Base-by-base conservation (phyloP, 2,797 vertebrate genomes). In the Sphenopsis melanotis region DNA sequence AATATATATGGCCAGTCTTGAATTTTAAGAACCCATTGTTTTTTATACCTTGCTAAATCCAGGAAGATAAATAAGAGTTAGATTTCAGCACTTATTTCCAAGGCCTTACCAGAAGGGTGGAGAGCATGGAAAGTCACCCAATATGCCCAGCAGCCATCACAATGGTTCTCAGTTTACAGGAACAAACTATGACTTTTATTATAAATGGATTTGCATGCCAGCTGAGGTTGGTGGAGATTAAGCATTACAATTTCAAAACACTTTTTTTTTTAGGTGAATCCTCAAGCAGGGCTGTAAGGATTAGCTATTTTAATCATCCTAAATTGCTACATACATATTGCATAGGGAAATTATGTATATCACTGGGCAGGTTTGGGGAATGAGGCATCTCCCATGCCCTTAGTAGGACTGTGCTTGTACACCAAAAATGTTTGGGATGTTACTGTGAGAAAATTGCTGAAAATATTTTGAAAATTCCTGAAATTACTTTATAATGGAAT, bases 161-260 rank as follows among this genome's bases (percentile, higher is more conserved):
- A 2, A 37, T 6, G 24, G 22, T 65, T 80, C 64, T 66, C 60
- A 88, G 36, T 85, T 91, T 63, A 55, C 18, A 76, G 53, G n/a
- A 80, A 80, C 24, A 77, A 83, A 69, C 44, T 57, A 23, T 19
- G 8, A 47, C 86, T 93, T 89, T 41, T 79, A 53, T 72, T 69
- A 74, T 50, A 88, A 93, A 65, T 39, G 69, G 80, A 80, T 86
- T 74, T 90, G 42, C 49, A 72, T 65, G 59, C 29, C n/a, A 90
- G 27, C 3, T 63, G 55, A 72, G 36, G 50, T 11, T 76, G 37
- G 69, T 70, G 56, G 34, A 77, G 41, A 72, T 90, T 83, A 83
- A 66, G 18, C 26, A 65, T 12, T 81, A 50, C 5, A 47, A 80
- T 66, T 86, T 83, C 69, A 88, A 39, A 91, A 37, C 24, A 52